Base-by-base conservation (phyloP, 2,797 vertebrate genomes). In the Gymnothorax javanicus region DNA sequence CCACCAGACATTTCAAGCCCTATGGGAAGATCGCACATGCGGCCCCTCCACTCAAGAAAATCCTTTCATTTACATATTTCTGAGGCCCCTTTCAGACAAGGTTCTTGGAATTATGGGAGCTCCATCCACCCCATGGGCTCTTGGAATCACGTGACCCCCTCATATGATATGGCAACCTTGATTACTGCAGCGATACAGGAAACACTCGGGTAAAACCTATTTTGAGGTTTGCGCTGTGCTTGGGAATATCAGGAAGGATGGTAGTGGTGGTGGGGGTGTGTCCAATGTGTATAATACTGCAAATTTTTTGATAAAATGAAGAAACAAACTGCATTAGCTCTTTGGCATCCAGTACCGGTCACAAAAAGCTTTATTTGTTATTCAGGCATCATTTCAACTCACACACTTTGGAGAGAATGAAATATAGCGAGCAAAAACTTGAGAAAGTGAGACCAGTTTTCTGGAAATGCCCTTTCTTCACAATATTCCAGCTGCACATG, bases 311-410 rank as follows among this genome's bases (percentile, higher is more conserved):
- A 20, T 64, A 64, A 64, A 64, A 64, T 64, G 15, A 5, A n/a
- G 17, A 64, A 64, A 64, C 20, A 64, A 64, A 64, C 3, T 64
- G 60, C 60, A 64, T 64, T 20, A 23, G 20, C 17, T 64, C 60
- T 64, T 17, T 64, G 60, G 60, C 92, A 94, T 91, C 93, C 93
- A 92, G 13, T 64, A 20, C 54, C 88, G 96, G 94, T 96, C 96
- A 96, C 95, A 93, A 94, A 95, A 43, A 43, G 33, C 95, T 20
- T 64, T 64, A 3, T 20, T 64, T 23, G 95, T 97, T 96, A 96
- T 96, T 97, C 97, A 96, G 92, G 94, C 95, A 95, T 93, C 95
- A 97, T 97, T 96, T 95, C 94, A 96, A 97, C 95, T 94, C 95
- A 25, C 96, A 96, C 95, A 95, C 94, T 88, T 86, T 84, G 85